Base-by-base conservation (phyloP, 2,113 vertebrate genomes). In the Apodemus speciosus region DNA sequence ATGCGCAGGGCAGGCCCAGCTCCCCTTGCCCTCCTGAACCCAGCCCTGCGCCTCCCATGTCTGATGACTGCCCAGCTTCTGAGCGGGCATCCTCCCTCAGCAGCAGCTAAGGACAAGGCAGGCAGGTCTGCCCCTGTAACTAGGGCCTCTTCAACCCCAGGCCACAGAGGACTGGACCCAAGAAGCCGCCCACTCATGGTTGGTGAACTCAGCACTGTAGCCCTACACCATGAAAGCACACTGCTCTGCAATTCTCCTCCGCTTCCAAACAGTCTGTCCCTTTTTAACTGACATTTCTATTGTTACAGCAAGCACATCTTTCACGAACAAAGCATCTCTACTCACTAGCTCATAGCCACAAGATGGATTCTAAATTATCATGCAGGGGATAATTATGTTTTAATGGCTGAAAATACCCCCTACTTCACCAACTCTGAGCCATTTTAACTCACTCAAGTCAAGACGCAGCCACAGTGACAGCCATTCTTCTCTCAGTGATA, bases 371-470 rank as follows among this genome's bases (percentile, higher is more conserved):
- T 49, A 68, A 84, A 91, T 60, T 79, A 84, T 0, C 75, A 20
- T 60, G 60, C 71, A 75, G 62, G 87, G 9, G 0, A 87, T 1
- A 66, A 75, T 35, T 35, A n/a, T 51, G 68, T 69, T 69, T 73
- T 43, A 83, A 62, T 76, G 80, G 20, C 25, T 92, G 30, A 58
- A 18, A 40, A 89, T 21, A 83, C 14, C 40, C 0, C 0, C 13
- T 11, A 91, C 62, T 83, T 87, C 62, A 91, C 64, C 68, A 89
- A 23, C 76, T 80, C 66, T 95, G 71, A 76, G 80, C 66, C 30
- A 71, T 77, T 85, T 77, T 75, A 80, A 80, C 58, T 90, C 66
- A 49, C 11, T 85, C 38, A 90, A 92, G 89, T 88, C 66, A 93
- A 75, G 64, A 88, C 9, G 85, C 25, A 15, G 76, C 81, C 90